These are phyloP conservation scores for Triops longicaudatus DNA, from an alignment of 1,140 invertebrate genomes.

Conservation along the genomic window DNA sequence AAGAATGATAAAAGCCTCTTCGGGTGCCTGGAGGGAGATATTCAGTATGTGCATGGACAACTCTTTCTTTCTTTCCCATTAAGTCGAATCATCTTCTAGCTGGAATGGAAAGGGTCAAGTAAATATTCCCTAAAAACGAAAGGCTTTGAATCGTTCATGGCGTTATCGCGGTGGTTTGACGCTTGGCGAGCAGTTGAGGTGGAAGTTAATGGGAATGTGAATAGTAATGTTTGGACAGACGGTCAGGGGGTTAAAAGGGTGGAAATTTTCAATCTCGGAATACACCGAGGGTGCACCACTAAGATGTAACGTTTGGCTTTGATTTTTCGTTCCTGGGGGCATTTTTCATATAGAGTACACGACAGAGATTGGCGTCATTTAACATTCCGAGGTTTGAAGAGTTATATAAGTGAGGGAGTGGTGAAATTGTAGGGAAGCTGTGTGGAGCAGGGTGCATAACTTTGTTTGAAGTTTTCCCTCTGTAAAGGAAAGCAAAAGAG, in stretches of 20 bases:
- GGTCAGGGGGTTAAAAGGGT: background rate
- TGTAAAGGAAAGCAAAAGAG: background rate
- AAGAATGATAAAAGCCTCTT: background rate
- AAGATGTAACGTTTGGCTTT: background rate
- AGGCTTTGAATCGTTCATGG: background rate
- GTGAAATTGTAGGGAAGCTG: background rate
- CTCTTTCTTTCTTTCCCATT: slow-evolving; percentile 9
- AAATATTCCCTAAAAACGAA: too few relatives aligned
- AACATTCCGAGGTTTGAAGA: background rate
- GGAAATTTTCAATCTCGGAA: background rate
- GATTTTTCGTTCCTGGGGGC: background rate
- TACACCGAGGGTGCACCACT: background rate
- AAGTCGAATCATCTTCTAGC: background rate
- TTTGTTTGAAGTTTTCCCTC: slow-evolving; percentile 4
- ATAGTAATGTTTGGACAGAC: background rate
- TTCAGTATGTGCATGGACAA: background rate
- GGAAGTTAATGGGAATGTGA: slow-evolving; percentile 10
- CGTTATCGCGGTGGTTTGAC: background rate
- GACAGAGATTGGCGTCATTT: background rate
- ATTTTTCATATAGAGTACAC: background rate
- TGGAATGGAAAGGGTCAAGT: background rate
- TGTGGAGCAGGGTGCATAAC: background rate
- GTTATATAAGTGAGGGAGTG: background rate
- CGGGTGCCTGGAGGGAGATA: background rate
- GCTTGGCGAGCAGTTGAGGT: background rate